Conservation (phyloP, 2,797 vertebrate genomes). For the Fratercula arctica region DNA sequence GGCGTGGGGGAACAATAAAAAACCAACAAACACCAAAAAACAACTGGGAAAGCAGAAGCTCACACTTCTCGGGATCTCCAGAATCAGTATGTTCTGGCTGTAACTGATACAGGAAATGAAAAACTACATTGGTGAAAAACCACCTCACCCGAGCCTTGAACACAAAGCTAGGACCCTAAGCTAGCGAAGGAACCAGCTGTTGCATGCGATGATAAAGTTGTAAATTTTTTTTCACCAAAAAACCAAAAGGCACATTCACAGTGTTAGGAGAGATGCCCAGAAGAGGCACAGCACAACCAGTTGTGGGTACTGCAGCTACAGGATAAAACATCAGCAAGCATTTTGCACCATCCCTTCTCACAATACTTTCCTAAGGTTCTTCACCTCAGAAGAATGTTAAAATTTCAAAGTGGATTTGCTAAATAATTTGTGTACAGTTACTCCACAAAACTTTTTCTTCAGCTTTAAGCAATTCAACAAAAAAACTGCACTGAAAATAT, state of each 20-base stretch:
- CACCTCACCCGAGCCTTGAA: background rate
- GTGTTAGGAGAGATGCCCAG: background rate
- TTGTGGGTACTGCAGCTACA: background rate
- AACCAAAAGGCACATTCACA: background rate
- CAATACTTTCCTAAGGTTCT: background rate
- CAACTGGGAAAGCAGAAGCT: background rate
- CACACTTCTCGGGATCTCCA: background rate
- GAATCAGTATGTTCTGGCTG: background rate
- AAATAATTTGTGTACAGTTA: background rate
- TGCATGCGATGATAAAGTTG: background rate
- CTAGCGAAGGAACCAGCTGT: background rate
- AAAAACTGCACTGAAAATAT: background rate
- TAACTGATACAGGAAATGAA: background rate
- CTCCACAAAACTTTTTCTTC: background rate
- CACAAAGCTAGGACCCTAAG: background rate
- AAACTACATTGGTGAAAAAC: background rate
- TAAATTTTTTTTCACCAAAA: background rate
- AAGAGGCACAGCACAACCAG: background rate
- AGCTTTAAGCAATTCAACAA: background rate
- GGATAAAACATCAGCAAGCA: rapidly evolving
- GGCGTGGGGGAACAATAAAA: no score
- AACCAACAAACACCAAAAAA: background rate
- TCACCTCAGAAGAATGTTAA: background rate
- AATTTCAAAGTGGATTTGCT: background rate
- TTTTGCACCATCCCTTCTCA: background rate